phyloP scores from a whole-genome alignment of 2,888 invertebrate genomes.

The Melieria crassipennis region DNA sequence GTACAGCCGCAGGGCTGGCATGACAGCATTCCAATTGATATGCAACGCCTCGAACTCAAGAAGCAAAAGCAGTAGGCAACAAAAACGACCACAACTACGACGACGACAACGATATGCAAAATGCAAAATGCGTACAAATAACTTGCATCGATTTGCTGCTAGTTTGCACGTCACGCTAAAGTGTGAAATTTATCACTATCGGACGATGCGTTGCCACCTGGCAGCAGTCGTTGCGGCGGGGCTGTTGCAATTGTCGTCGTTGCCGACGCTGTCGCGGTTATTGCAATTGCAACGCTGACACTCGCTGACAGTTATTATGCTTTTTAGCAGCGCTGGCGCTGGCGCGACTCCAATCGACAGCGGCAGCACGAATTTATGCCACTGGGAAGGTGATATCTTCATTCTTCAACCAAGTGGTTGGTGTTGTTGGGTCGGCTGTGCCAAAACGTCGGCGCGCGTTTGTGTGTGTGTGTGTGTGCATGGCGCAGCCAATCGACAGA shows the following conservation, averaged over 20 bases:
- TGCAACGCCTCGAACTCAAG: no score
- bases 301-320: constrained; percentile 28
- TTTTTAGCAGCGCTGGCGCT: constrained; percentile 8
- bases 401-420: not conserved
- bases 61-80: no score
- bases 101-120: no score
- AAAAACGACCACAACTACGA: no score
- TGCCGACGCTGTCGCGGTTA: no score
- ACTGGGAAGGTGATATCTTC: constrained; percentile 13
- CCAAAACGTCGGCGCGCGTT: not conserved
- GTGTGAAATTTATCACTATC: constrained; percentile 16
- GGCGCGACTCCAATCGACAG: not conserved
- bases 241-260: no score
- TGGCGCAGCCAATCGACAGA: no score
- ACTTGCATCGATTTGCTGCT: no score
- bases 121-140: no score
- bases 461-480: not conserved
- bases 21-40: no score
- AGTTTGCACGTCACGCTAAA: constrained; percentile 9
- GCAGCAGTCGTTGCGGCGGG: no score
- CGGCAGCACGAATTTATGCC: not conserved
- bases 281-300: not conserved
- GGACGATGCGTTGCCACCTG: not conserved
- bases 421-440: not conserved
- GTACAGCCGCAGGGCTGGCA: no score